These are phyloP conservation scores for Macquaria ambigua DNA, from an alignment of 2,113 vertebrate species.

Conservation along the genomic window DNA sequence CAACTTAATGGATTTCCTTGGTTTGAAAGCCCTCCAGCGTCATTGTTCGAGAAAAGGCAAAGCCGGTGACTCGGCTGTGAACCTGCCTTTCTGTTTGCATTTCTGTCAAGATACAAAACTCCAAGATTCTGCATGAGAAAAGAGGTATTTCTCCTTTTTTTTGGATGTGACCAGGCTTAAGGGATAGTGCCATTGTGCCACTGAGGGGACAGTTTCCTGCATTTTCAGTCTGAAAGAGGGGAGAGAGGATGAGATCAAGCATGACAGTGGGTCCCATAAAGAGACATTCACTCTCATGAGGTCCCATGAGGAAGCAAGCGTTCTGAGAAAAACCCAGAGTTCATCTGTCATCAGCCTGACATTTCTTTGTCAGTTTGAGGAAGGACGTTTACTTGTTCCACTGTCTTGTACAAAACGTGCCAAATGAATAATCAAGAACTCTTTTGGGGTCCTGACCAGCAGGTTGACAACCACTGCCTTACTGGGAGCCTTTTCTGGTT, in stretches of 20 bases:
- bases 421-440: constrained; percentile 48
- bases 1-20: constrained; percentile 74
- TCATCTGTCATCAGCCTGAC: neutral
- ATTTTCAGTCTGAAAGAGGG: constrained; percentile 12
- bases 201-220: constrained; percentile 24
- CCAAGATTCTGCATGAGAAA: neutral
- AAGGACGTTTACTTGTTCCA: constrained; percentile 3
- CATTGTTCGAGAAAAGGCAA: constrained; percentile 11
- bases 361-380: constrained; percentile 3
- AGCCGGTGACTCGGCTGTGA: constrained; percentile 18
- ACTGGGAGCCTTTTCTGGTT: neutral
- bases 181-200: constrained; percentile 16
- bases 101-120: constrained; percentile 23
- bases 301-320: neutral
- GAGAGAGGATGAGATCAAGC: constrained; percentile 5
- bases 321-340: neutral
- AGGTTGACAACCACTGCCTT: neutral
- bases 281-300: constrained; percentile 24
- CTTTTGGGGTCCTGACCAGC: constrained; percentile 1
- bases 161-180: constrained; percentile 3
- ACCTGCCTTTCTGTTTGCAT: constrained; percentile 38
- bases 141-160: neutral
- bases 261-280: constrained; percentile 29
- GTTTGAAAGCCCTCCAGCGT: constrained; percentile 41
- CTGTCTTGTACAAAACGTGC: constrained; percentile 25